Evolutionary conservation across 2,888 invertebrate genomes (phyloP).

Genomic region (Trimorus sp.): DNA sequence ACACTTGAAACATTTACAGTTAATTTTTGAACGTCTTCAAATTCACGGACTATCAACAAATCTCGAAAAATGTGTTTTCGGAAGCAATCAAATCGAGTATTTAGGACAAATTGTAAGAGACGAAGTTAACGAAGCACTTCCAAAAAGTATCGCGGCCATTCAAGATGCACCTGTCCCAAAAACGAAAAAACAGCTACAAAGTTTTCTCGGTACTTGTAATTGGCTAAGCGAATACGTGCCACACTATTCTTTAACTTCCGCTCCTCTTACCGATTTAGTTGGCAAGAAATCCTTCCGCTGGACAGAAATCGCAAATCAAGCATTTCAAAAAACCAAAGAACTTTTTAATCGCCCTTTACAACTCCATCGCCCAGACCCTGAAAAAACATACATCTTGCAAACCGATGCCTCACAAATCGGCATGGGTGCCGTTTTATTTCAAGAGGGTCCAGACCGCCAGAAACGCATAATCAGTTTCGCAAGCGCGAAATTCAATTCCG

Average conservation of each 20-base stretch:
- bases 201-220: constrained; percentile 29
- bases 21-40: constrained; percentile 21
- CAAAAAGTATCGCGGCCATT: constrained; percentile 21
- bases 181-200: constrained; percentile 18
- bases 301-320: neutral
- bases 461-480: constrained; percentile 48
- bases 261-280: neutral
- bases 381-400: constrained; percentile 8
- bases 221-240: constrained; percentile 47
- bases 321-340: neutral
- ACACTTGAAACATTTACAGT: constrained; percentile 45
- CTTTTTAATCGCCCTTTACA: neutral
- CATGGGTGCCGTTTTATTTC: constrained; percentile 34
- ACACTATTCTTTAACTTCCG: neutral
- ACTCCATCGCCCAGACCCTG: constrained; percentile 6
- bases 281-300: neutral
- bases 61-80: constrained; percentile 30
- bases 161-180: neutral
- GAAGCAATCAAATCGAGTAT: constrained; percentile 13
- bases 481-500: constrained; percentile 45
- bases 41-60: constrained; percentile 12
- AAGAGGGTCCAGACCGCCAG: constrained; percentile 3
- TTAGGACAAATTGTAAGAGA: constrained; percentile 17
- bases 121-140: constrained; percentile 21
- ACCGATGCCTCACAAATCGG: constrained; percentile 30